Percentiles rank a stretch among this genome's conserved stretches.
Conservation (phyloP, 2,888 invertebrate species). For the Abrostola triplasia region DNA sequence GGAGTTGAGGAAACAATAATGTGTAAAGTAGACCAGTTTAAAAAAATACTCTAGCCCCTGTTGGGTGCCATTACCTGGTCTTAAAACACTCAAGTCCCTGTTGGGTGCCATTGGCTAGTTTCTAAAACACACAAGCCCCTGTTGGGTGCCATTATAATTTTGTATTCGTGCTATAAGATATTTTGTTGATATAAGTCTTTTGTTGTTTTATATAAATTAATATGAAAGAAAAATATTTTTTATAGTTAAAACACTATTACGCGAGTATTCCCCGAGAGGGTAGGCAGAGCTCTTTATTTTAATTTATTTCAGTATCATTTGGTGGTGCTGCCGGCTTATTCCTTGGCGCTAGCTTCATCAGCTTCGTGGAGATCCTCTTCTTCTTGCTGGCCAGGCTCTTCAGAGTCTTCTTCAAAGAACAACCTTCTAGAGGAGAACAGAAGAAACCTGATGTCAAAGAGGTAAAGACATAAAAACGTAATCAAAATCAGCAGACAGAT, state of each 20-base stretch:
- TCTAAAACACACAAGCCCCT: background rate
- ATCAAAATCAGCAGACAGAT: too few relatives aligned
- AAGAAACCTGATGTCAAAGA: constrained; percentile 1
- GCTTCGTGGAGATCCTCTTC: constrained; percentile 88
- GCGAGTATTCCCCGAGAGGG: background rate
- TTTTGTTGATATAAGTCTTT: background rate
- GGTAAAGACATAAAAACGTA: background rate
- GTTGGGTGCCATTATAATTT: background rate
- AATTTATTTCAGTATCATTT: constrained; percentile 85
- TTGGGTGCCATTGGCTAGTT: too few relatives aligned
- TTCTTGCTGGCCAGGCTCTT: constrained; percentile 67
- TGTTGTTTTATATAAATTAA: background rate
- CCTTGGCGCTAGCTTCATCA: constrained; percentile 90
- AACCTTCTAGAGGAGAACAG: background rate
- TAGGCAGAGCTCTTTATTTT: background rate
- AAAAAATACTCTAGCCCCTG: background rate
- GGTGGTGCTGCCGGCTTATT: constrained; percentile 90
- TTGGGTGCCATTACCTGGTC: constrained; percentile 5
- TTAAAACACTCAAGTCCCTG: background rate
- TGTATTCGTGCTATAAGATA: background rate
- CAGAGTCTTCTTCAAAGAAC: constrained; percentile 2
- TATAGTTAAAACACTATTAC: too few relatives aligned
- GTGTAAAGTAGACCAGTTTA: too few relatives aligned
- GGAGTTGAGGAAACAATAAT: too few relatives aligned
- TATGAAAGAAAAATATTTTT: too few relatives aligned